These are phyloP conservation scores for Caenorhabditis uteleia DNA, from an alignment of 2,888 invertebrate species.

Conservation along the genomic window DNA sequence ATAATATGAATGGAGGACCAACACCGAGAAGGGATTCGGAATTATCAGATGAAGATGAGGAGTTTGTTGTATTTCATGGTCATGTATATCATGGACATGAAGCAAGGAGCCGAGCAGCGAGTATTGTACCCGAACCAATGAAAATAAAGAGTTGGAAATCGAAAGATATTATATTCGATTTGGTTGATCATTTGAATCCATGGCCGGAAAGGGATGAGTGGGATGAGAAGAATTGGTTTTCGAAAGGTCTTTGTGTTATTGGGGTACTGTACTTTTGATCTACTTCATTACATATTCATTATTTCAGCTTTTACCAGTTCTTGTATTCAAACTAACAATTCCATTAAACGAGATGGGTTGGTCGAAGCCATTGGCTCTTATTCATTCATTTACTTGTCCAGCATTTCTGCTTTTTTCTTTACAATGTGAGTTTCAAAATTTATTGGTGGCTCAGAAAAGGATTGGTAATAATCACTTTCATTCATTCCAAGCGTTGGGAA, in stretches of 20 bases:
- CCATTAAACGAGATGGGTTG: slow-evolving; percentile 74
- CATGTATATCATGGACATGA: slow-evolving; percentile 48
- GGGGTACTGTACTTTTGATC: slow-evolving; percentile 4
- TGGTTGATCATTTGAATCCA: slow-evolving; percentile 32
- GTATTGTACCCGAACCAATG: slow-evolving; percentile 37
- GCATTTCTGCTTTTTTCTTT: slow-evolving; percentile 53
- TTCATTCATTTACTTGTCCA: slow-evolving; percentile 74
- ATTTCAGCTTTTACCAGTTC: slow-evolving; percentile 73
- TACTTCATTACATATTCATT: neutral
- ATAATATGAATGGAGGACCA: neutral
- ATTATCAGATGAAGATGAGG: slow-evolving; percentile 34
- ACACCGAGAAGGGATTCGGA: neutral
- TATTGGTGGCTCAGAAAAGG: slow-evolving; percentile 34
- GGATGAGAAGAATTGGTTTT: slow-evolving; percentile 33
- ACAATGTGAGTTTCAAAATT: slow-evolving; percentile 44
- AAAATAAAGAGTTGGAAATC: slow-evolving; percentile 24
- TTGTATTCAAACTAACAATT: slow-evolving; percentile 74
- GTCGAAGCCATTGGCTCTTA: slow-evolving; percentile 75
- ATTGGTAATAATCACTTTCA: slow-evolving; percentile 33
- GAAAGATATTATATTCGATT: slow-evolving; percentile 15
- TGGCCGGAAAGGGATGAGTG: slow-evolving; percentile 36
- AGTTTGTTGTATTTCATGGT: slow-evolving; percentile 46
- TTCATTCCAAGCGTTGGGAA: slow-evolving; percentile 44
- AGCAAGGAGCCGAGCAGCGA: slow-evolving; percentile 46
- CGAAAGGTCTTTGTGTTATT: slow-evolving; percentile 23